Evolutionary conservation across 2,797 vertebrate species (phyloP).

Genomic region (Vultur gryphus): DNA sequence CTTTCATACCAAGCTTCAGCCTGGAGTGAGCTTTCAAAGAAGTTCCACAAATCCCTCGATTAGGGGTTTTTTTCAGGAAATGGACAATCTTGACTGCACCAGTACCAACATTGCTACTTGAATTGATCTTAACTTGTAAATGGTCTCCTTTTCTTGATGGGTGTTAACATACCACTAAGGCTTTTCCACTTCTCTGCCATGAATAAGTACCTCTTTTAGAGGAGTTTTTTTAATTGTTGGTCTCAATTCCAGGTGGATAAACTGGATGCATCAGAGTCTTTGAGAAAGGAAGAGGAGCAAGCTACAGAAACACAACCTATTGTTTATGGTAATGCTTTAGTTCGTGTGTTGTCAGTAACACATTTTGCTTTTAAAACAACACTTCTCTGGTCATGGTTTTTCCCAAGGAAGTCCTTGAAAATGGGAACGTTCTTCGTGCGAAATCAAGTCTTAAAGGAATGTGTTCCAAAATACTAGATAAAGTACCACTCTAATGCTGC

Average conservation of each 20-base stretch:
- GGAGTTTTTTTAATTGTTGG: slow-evolving; percentile 40
- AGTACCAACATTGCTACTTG: slow-evolving; percentile 71
- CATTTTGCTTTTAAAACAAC: neutral
- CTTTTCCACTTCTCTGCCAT: slow-evolving; percentile 84
- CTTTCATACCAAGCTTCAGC: slow-evolving; percentile 57
- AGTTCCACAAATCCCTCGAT: slow-evolving; percentile 66
- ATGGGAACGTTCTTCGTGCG: neutral
- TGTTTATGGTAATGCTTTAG: slow-evolving; percentile 89
- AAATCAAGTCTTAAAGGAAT: neutral
- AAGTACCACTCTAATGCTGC: neutral
- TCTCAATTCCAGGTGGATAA: slow-evolving; percentile 90
- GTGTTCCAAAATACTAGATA: neutral
- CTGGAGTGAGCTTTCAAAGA: slow-evolving; percentile 70
- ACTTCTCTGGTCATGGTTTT: neutral
- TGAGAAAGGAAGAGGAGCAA: slow-evolving; percentile 99
- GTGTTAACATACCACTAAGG: slow-evolving; percentile 76
- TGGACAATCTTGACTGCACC: slow-evolving; percentile 68
- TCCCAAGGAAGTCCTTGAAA: neutral
- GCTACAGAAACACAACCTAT: slow-evolving; percentile 98
- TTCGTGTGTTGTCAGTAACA: neutral
- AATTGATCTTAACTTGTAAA: slow-evolving; percentile 67
- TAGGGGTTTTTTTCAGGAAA: slow-evolving; percentile 62
- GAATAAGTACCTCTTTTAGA: slow-evolving; percentile 5
- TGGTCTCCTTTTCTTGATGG: slow-evolving; percentile 72
- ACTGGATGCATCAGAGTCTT: slow-evolving; percentile 96